A percentile compares a stretch with the other conserved stretches of the same genome.
Evolutionary conservation across 2,797 vertebrate genomes (phyloP).

Genomic region (Phataginus tetradactyla): DNA sequence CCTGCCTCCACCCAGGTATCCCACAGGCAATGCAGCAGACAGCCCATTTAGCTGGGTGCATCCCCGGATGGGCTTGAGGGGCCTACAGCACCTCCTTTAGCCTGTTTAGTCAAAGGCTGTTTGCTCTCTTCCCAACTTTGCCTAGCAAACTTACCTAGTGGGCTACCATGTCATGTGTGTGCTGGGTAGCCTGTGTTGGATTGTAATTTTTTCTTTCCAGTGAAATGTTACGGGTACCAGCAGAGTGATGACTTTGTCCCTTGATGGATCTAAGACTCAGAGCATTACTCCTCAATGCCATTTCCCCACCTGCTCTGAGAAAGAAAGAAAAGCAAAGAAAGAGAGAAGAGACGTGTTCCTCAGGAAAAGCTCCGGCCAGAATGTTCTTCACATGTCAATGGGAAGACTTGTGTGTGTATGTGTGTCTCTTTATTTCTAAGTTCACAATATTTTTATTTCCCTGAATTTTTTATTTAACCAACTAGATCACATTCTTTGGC

Average conservation of each 20-base stretch:
- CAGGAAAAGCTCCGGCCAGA: slow-evolving; percentile 83
- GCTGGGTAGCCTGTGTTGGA: slow-evolving; percentile 50
- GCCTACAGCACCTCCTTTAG: background rate
- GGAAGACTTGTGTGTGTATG: slow-evolving; percentile 74
- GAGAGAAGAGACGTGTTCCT: slow-evolving; percentile 74
- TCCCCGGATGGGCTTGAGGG: background rate
- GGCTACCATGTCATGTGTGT: background rate
- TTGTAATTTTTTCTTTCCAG: slow-evolving; percentile 56
- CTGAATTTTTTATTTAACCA: slow-evolving; percentile 80
- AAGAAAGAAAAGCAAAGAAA: background rate
- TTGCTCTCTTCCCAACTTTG: background rate
- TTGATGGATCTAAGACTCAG: slow-evolving; percentile 61
- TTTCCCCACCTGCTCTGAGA: slow-evolving; percentile 50
- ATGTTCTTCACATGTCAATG: slow-evolving; percentile 80
- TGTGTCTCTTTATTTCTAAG: slow-evolving; percentile 78
- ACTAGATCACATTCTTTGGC: slow-evolving; percentile 79
- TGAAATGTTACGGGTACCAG: slow-evolving; percentile 85
- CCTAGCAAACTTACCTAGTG: slow-evolving; percentile 51
- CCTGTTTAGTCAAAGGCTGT: slow-evolving; percentile 40
- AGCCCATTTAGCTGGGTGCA: background rate
- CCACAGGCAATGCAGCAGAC: background rate
- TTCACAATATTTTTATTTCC: slow-evolving; percentile 80
- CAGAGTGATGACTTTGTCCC: slow-evolving; percentile 72
- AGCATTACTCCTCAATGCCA: slow-evolving; percentile 55
- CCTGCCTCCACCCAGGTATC: background rate